These are phyloP conservation scores for Dryadula phaetusa DNA, from an alignment of 2,888 invertebrate species.

Conservation along the genomic window DNA sequence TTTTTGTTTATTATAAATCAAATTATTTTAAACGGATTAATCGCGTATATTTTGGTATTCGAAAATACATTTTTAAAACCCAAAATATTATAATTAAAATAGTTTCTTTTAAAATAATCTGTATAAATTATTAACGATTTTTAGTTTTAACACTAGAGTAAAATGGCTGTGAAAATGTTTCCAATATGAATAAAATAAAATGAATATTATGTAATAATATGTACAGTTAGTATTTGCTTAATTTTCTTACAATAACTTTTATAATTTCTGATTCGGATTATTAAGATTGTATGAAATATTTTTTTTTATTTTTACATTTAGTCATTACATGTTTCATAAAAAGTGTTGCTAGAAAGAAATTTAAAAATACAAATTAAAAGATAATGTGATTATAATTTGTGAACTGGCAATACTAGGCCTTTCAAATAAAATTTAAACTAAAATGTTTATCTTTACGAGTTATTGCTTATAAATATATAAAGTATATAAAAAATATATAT, in stretches of 20 bases:
- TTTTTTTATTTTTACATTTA: too few species aligned
- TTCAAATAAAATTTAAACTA: background rate
- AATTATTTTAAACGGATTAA: too few species aligned
- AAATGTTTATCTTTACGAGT: background rate
- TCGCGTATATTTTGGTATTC: too few species aligned
- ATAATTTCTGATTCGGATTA: background rate
- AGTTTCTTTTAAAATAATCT: conserved; percentile 1
- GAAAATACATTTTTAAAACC: too few species aligned
- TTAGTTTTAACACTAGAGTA: conserved; percentile 38
- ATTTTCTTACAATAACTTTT: background rate
- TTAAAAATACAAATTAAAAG: too few species aligned
- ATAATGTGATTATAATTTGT: background rate
- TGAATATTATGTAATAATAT: background rate
- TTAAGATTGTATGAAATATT: background rate
- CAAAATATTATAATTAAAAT: background rate
- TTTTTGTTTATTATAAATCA: too few species aligned
- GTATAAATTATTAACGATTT: conserved; percentile 25
- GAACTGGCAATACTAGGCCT: background rate
- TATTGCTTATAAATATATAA: too few species aligned
- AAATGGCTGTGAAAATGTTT: conserved; percentile 50
- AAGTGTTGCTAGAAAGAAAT: background rate
- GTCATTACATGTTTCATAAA: too few species aligned
- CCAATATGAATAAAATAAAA: conserved; percentile 39
- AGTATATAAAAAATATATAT: too few species aligned
- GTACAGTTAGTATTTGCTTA: background rate